Evolutionary conservation across 2,888 invertebrate species (phyloP).

Genomic region (Zeuzera pyrina): DNA sequence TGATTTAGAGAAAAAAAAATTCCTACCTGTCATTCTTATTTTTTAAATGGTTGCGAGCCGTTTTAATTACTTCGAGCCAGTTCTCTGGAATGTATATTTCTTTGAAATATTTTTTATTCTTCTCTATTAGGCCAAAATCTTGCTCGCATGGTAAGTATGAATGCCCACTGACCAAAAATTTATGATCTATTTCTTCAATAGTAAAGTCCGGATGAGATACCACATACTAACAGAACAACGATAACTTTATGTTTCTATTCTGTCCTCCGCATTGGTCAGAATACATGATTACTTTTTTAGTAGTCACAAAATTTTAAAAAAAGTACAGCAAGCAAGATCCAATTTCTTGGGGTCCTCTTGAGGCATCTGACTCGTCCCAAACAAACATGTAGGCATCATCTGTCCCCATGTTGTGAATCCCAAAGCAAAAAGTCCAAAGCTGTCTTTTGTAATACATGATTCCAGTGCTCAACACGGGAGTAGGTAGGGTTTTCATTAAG

Average conservation of each 20-base stretch:
- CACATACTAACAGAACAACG: constrained; percentile 16
- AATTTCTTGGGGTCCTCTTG: constrained; percentile 21
- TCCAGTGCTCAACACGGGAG: constrained; percentile 19
- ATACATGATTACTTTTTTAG: constrained; percentile 10
- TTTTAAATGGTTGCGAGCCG: constrained; percentile 3
- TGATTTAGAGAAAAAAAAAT: too few species aligned
- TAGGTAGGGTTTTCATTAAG: constrained; percentile 23
- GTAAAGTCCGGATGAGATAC: constrained; percentile 13
- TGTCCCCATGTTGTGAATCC: constrained; percentile 18
- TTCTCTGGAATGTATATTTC: not conserved
- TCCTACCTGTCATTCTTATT: too few species aligned
- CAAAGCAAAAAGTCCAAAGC: constrained; percentile 21
- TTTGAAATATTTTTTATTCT: not conserved
- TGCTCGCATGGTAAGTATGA: not conserved
- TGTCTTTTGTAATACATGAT: constrained; percentile 22
- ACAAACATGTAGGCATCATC: constrained; percentile 20
- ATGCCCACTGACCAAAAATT: not conserved
- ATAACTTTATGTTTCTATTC: constrained; percentile 18
- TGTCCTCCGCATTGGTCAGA: constrained; percentile 13
- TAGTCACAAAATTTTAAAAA: constrained; percentile 14
- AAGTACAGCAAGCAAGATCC: constrained; percentile 13
- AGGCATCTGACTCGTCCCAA: constrained; percentile 19
- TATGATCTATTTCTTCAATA: constrained; percentile 10
- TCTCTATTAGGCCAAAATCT: not conserved
- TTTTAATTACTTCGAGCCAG: constrained; percentile 5